Evolutionary conservation across 2,888 invertebrate genomes (phyloP), one percentile per base, ranked within the genome.

Genomic region (Flexamia atlantica): DNA sequence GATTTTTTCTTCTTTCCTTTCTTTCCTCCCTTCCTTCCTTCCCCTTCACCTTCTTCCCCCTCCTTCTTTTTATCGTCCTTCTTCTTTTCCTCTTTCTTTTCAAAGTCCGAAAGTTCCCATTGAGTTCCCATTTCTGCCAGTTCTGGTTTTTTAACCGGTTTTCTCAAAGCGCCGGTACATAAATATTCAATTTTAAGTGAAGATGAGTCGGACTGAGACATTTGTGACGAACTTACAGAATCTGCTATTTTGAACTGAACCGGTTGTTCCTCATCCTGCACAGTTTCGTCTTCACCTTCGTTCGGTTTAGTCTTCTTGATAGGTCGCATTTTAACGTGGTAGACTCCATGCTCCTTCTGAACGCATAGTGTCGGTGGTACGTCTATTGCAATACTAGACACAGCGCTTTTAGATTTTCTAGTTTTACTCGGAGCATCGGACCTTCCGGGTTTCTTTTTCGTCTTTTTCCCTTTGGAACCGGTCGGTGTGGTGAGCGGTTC

Each of bases 311-410:
- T n/a, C 10, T 40, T 30, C 23, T 42, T 50, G 17, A 79, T 79
- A 12, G 86, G 86, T 64, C 70, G 53, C 85, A 86, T 81, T 14
- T 84, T 85, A 3, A 86, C 85, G 36, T 84, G 84, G 64, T 83
- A 84, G 30, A 85, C 83, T 1, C 85, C 85, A 23, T 83, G 72
- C 42, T 86, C 86, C 57, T 86, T 86, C 32, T 85, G 85, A 0
- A 86, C n/a, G 32, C 85, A 86, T 25, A 86, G 81, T 1, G 86
- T 86, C 5, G 85, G 85, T n/a, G 79, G 79, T 28, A 30, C 25
- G 17, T 50, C 57, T 32, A 50, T 57, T 53, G 25, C 64, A 20
- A 64, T 64, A 14, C 64, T 64, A 17, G 64, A 64, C 2, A 17
- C 30, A 25, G 14, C 2, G 28, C 46, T 42, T 46, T 46, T 76